Conservation (phyloP, 2,797 vertebrate species). For the Salarias fasciatus region DNA sequence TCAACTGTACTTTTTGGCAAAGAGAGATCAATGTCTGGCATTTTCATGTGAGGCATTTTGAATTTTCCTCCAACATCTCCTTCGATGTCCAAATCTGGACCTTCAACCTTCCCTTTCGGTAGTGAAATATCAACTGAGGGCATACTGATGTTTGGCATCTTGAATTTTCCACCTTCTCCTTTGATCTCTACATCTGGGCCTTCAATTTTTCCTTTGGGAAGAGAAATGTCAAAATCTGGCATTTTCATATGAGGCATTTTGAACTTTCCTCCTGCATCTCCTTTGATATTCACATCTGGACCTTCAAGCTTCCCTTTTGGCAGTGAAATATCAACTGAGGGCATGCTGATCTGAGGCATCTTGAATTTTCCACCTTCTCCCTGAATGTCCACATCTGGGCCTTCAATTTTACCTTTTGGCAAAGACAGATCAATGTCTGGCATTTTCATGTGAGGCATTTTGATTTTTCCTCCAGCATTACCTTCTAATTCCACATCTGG, state of each 20-base stretch:
- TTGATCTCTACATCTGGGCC: conserved; percentile 19
- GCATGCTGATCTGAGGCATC: conserved; percentile 56
- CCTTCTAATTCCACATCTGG: conserved; percentile 20
- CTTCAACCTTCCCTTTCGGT: conserved; percentile 56
- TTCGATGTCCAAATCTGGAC: conserved; percentile 33
- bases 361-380: conserved; percentile 53
- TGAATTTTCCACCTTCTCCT: conserved; percentile 1
- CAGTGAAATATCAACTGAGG: conserved; percentile 59
- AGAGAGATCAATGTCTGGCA: conserved; percentile 66
- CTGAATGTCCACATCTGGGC: conserved; percentile 32
- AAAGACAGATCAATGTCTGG: conserved; percentile 34
- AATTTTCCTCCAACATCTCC: conserved; percentile 47
- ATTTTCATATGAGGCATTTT: conserved; percentile 16
- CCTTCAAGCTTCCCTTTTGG: conserved; percentile 57
- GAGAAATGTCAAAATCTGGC: too few relatives aligned
- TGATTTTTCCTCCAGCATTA: too few relatives aligned
- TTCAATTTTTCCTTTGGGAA: too few relatives aligned
- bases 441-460: conserved; percentile 35
- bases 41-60: conserved; percentile 2
- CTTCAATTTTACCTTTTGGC: conserved; percentile 16
- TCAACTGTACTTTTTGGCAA: conserved; percentile 55
- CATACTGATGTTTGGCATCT: conserved; percentile 24
- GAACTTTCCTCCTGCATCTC: conserved; percentile 38
- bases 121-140: conserved; percentile 63
- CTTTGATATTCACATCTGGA: conserved; percentile 20